phyloP scores from a whole-genome alignment of 2,797 vertebrate species.

The Tangara arthus region DNA sequence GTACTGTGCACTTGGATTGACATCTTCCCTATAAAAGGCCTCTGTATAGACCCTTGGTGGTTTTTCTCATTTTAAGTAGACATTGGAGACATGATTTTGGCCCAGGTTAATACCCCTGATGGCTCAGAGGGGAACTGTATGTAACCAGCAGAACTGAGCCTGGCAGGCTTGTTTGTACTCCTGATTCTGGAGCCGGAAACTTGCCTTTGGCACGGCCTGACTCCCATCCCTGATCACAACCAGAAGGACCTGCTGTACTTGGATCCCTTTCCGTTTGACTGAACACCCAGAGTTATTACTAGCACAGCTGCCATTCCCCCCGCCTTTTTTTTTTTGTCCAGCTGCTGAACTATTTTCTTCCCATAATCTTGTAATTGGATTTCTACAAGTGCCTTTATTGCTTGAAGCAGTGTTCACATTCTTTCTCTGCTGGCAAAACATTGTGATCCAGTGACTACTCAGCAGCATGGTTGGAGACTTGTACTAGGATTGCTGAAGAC shows the following conservation, averaged over 20 bases:
- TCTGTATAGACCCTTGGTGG: not conserved
- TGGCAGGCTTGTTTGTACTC: not conserved
- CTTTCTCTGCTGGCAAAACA: conserved; percentile 40
- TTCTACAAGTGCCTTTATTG: conserved; percentile 17
- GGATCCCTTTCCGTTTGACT: not conserved
- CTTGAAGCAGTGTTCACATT: conserved; percentile 3
- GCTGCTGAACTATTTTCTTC: conserved; percentile 42
- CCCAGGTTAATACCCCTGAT: not conserved
- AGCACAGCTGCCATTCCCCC: not conserved
- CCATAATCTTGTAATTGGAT: conserved; percentile 56
- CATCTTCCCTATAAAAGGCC: not conserved
- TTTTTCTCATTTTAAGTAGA: not conserved
- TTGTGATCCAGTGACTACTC: conserved; percentile 18
- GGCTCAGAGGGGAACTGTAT: not conserved
- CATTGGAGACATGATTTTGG: not conserved
- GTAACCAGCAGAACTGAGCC: not conserved
- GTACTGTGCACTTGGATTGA: not conserved
- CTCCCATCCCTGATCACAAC: not conserved
- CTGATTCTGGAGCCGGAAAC: not conserved
- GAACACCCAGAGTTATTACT: not conserved
- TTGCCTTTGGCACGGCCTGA: not conserved
- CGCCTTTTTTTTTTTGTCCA: not conserved
- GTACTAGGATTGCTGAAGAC: not conserved
- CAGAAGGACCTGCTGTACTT: not conserved
- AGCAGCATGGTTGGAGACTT: not conserved